Conservation (phyloP, 2,888 invertebrate genomes). For the Pristionchus arcanus region DNA sequence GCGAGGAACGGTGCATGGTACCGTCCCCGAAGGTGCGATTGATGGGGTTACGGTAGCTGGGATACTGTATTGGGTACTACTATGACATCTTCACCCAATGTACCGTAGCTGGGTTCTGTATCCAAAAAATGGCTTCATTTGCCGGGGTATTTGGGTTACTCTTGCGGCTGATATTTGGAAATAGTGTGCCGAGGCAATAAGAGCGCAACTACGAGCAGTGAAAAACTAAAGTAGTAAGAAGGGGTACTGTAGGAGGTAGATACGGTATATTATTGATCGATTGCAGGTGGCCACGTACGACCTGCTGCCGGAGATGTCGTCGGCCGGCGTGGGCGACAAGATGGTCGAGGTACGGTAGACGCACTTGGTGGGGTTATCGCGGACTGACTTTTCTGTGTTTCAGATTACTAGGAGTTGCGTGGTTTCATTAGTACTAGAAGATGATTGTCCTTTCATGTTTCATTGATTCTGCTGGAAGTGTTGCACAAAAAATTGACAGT, state of each 20-base stretch:
- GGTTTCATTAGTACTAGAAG: background rate
- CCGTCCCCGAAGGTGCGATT: conserved; percentile 80
- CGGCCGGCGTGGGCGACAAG: conserved; percentile 80
- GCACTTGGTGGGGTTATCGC: background rate
- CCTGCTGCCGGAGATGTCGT: conserved; percentile 80
- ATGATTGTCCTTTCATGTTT: no score
- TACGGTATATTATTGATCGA: background rate
- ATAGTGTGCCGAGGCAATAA: no score
- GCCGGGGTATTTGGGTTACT: no score
- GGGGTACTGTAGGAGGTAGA: background rate
- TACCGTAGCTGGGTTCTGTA: background rate
- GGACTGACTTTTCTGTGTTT: background rate
- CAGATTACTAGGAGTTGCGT: background rate
- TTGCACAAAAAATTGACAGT: background rate
- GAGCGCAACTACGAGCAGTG: no score
- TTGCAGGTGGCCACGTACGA: conserved; percentile 80
- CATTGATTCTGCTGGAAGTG: background rate
- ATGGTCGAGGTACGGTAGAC: conserved; percentile 78
- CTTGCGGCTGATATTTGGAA: no score
- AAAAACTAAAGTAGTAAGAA: background rate
- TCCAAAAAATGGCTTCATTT: no score
- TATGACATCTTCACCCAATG: conserved; percentile 81
- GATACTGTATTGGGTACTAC: background rate
- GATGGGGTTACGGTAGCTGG: background rate
- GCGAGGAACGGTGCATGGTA: conserved; percentile 80